Percentiles rank a stretch among this genome's conserved stretches.
Evolutionary conservation across 1,140 invertebrate species (phyloP).

Genomic region (Trichonephila inaurata): DNA sequence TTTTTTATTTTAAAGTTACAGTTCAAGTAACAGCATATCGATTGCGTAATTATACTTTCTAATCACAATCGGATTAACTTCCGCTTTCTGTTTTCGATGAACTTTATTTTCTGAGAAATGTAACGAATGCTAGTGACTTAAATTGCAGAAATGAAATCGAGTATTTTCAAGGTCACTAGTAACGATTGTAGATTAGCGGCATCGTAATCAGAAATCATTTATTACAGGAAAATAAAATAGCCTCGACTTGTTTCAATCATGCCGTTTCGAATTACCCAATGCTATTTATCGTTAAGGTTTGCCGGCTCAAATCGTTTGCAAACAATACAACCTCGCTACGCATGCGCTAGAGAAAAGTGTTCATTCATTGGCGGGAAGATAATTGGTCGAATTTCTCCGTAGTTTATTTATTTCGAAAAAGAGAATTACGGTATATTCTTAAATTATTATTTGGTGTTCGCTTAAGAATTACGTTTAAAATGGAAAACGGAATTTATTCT

Average conservation of each 20-base stretch:
- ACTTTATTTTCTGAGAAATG: conserved; percentile 8
- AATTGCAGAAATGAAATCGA: not conserved
- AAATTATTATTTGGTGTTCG: not conserved
- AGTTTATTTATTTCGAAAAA: not conserved
- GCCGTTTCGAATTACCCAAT: conserved; percentile 9
- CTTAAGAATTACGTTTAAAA: not conserved
- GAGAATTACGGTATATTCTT: not conserved
- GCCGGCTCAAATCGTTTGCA: not conserved
- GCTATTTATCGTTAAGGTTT: not conserved
- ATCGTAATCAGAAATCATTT: conserved; percentile 7
- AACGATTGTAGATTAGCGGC: not conserved
- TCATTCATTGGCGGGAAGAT: not conserved
- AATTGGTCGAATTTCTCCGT: not conserved
- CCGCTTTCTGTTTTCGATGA: not conserved
- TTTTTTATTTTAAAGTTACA: not conserved
- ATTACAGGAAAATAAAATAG: not conserved
- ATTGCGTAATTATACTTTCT: conserved; percentile 47
- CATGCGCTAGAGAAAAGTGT: not conserved
- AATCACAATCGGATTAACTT: conserved; percentile 11
- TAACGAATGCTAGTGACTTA: not conserved
- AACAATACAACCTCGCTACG: not conserved
- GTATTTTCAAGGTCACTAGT: conserved; percentile 1
- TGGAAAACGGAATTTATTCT: conserved; percentile 35
- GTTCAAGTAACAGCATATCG: conserved; percentile 35
- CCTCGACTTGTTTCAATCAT: not conserved